Evolutionary conservation across 2,888 invertebrate genomes (phyloP).

Genomic region (Scaptomyza polygonia): DNA sequence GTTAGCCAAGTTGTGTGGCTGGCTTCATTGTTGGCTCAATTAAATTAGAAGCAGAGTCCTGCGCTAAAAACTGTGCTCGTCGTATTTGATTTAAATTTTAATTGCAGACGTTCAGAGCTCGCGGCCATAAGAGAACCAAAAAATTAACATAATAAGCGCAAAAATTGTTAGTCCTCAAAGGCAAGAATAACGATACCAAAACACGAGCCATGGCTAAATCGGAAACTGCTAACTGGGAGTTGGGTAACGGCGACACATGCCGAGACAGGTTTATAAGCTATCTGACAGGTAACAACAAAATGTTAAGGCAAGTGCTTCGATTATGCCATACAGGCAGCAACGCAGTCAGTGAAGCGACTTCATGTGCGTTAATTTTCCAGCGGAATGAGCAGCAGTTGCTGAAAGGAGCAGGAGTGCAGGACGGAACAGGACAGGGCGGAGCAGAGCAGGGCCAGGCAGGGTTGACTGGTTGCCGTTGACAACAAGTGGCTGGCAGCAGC

Average conservation of each 20-base stretch:
- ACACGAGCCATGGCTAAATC: slow-evolving; percentile 4
- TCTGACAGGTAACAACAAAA: slow-evolving; percentile 63
- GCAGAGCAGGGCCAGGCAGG: not conserved
- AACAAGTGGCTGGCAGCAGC: slow-evolving; percentile 75
- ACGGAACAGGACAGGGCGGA: not conserved
- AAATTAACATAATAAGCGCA: slow-evolving; percentile 76
- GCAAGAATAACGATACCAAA: slow-evolving; percentile 4
- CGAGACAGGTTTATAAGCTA: slow-evolving; percentile 64
- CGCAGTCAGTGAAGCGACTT: slow-evolving; percentile 50
- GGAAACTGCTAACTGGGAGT: slow-evolving; percentile 19
- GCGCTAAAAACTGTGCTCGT: slow-evolving; percentile 23
- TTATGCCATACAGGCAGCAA: slow-evolving; percentile 49
- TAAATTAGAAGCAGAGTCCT: slow-evolving; percentile 56
- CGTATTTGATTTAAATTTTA: slow-evolving; percentile 75
- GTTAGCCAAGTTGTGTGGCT: slow-evolving; percentile 47
- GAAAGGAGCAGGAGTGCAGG: not conserved
- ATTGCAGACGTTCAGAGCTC: slow-evolving; percentile 65
- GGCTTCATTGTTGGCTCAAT: slow-evolving; percentile 70
- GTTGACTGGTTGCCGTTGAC: slow-evolving; percentile 71
- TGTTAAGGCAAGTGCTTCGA: slow-evolving; percentile 68
- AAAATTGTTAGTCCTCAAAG: slow-evolving; percentile 51
- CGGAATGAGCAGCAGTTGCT: slow-evolving; percentile 61
- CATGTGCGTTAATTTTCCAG: slow-evolving; percentile 78
- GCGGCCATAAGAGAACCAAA: slow-evolving; percentile 57
- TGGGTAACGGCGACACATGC: slow-evolving; percentile 62